Evolutionary conservation across 1,140 invertebrate genomes (phyloP).

Genomic region (Halictus rubicundus): DNA sequence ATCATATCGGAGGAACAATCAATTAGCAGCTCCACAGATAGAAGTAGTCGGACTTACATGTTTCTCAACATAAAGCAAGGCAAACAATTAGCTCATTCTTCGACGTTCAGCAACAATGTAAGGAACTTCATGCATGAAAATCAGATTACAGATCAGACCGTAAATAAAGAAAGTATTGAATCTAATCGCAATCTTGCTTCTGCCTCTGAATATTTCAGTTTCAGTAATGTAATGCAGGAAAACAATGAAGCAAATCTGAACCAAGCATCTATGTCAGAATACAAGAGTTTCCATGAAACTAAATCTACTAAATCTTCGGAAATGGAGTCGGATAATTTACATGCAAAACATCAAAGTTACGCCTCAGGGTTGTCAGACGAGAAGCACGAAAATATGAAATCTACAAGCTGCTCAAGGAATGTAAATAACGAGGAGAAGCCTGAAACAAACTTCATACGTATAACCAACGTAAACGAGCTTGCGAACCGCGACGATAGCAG

Average conservation of each 20-base stretch:
- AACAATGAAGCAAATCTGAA: not conserved
- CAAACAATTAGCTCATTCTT: not conserved
- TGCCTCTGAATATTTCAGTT: slow-evolving; percentile 51
- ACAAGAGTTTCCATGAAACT: slow-evolving; percentile 7
- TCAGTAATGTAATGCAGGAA: slow-evolving; percentile 28
- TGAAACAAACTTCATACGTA: not conserved
- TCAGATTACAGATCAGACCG: not conserved
- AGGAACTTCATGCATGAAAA: not conserved
- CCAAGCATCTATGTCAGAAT: not conserved
- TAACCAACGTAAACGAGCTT: not conserved
- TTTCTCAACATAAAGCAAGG: slow-evolving; percentile 35
- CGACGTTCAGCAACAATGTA: not conserved
- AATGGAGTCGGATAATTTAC: not conserved
- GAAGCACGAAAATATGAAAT: not conserved
- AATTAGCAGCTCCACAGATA: slow-evolving; percentile 49
- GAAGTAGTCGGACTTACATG: slow-evolving; percentile 48
- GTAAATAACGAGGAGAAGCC: not conserved
- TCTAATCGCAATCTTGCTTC: slow-evolving; percentile 6
- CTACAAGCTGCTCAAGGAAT: not conserved
- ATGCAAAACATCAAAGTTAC: not conserved
- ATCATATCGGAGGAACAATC: slow-evolving; percentile 67
- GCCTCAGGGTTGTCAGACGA: not conserved
- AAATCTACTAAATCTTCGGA: not conserved
- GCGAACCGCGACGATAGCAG: not conserved
- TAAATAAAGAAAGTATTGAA: not conserved